Evolutionary conservation across 2,888 invertebrate genomes (phyloP), one percentile per base, ranked within the genome.

Genomic region (Lasioglossum villosulum): DNA sequence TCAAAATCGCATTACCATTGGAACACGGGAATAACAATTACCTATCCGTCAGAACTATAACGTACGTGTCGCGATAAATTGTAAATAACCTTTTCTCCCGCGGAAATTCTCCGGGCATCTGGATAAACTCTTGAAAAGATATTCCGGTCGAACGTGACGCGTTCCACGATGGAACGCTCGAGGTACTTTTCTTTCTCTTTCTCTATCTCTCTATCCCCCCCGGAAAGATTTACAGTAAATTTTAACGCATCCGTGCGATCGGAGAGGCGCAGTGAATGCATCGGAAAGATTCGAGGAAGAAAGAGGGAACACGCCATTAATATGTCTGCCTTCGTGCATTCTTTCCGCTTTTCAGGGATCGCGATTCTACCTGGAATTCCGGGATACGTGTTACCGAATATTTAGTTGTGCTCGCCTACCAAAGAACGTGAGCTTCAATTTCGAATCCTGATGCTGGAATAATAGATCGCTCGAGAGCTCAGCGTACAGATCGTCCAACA

Each of bases 131-230:
- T 68, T 52, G 63, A 85, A 85, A 82, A 80, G 86, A 70, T 80
- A 88, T 85, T 85, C 75, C 77, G 72, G 37, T 77, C 76, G 82
- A 77, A 84, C 82, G 82, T 71, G 80, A 68, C 66, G 74, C 73
- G 42, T 76, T 74, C 82, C 86, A 14, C 66, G 81, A 52, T 59
- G n/a, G 79, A 75, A 84, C 80, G 27, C 66, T 8, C 8, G 30
- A 6, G 16, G 0, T 77, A 8, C 12, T 30, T 16, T 19, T 14
- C 14, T 39, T n/a, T 10, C 45, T 45, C 1, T 16, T 14, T 30
- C 59, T 14, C 27, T 59, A 3, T 59, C 12, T 59, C 59, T 59
- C 59, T n/a, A 23, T 56, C n/a, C 19, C 10, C 23, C 30, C 23
- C 12, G 12, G 39, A 16, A 16, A 45, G 82, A 83, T 81, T 76